Percentiles rank a stretch among this genome's conserved stretches.
These are phyloP conservation scores for Heterodera carotae DNA, from an alignment of 1,140 invertebrate genomes.

Conservation along the genomic window DNA sequence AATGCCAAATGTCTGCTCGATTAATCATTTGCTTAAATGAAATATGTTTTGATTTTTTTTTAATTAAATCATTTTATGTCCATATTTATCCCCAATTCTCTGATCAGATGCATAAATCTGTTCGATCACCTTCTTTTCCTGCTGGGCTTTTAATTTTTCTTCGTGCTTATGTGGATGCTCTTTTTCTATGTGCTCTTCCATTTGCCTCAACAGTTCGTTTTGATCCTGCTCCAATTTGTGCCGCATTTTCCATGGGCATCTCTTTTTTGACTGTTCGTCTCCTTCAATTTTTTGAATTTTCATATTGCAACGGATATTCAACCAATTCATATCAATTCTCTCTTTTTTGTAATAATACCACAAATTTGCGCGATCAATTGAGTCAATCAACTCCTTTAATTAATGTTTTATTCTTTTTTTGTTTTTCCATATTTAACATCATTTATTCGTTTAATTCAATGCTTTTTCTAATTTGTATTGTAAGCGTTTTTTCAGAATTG, in stretches of 20 bases:
- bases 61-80: no score
- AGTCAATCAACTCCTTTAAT: neutral
- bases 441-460: neutral
- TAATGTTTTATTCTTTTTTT: neutral
- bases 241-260: neutral
- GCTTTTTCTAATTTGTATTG: no score
- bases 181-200: neutral
- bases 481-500: no score
- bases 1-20: neutral
- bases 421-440: neutral
- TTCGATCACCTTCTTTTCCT: neutral
- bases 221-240: neutral
- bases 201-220: neutral
- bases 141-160: neutral
- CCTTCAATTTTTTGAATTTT: neutral
- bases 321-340: neutral
- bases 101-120: no score
- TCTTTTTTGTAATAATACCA: neutral
- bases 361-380: neutral
- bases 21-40: neutral
- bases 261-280: neutral
- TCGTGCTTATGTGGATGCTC: neutral
- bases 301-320: neutral
- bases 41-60: neutral
- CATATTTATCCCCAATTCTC: no score